Base-by-base conservation (phyloP, 2,113 vertebrate species). In the Thunnus maccoyii region DNA sequence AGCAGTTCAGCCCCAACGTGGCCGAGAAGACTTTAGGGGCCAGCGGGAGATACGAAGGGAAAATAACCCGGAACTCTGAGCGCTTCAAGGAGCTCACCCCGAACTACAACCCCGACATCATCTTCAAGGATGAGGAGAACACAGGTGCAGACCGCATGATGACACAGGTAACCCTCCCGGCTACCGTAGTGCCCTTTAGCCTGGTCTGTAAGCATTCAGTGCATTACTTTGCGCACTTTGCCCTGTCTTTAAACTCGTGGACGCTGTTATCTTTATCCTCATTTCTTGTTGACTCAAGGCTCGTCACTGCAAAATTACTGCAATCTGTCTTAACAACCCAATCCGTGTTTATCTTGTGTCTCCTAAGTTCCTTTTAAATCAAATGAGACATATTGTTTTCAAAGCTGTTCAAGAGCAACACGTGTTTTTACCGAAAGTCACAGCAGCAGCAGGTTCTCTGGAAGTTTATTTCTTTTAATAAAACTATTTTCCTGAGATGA, bases 71-170 rank as follows among this genome's bases (percentile, higher is more conserved):
- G 61, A 96, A 91, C 94, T 97, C 97, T 0, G 97, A 97, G 90
- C 96, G 97, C 92, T 99, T 98, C 95, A 97, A 96, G 94, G 97
- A 99, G 90, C 97, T 98, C 82, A 97, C 95, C 71, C 97, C 97
- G 36, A 98, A 99, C 95, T 99, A 98, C 95, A 99, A 99, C 86
- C 97, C 98, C 25, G 98, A 99, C 96, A 99, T 99, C 96, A 97
- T 98, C 94, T 99, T 99, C 95, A 99, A 99, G 93, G 97, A 99
- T 95, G 97, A 99, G 94, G 98, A 99, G 95, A 98, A 98, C 93
- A 98, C 97, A 66, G 98, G 98, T 84, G 98, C 98, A 44, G 98
- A 99, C 93, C 96, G 98, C 77, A 96, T 99, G 89, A 98, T 99
- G 97, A 99, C 97, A 61, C 97, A 98, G 98, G 97, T 98, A 94